Conservation (phyloP, 2,888 invertebrate species). For the Stenichneumon culpator region DNA sequence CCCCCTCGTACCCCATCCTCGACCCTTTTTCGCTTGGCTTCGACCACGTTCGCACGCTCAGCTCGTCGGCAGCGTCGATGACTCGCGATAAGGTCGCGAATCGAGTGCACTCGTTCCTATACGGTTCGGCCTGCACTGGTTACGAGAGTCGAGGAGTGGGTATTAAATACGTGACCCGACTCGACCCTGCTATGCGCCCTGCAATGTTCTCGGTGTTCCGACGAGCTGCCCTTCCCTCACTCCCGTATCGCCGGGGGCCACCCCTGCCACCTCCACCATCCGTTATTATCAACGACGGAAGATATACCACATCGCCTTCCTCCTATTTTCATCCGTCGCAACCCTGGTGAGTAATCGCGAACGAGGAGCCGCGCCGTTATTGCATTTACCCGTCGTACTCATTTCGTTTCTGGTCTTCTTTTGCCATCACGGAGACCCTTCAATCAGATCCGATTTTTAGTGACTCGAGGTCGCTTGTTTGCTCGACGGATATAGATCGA, state of each 20-base stretch:
- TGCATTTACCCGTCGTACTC: constrained; percentile 28
- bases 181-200: constrained; percentile 63
- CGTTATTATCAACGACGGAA: constrained; percentile 56
- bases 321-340: constrained; percentile 49
- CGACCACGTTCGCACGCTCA: constrained; percentile 38
- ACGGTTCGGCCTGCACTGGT: constrained; percentile 50
- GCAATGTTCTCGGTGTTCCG: constrained; percentile 53
- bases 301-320: constrained; percentile 22
- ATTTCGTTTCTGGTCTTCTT: constrained; percentile 12
- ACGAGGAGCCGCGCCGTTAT: constrained; percentile 34
- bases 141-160: constrained; percentile 62
- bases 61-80: constrained; percentile 48
- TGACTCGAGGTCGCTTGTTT: constrained; percentile 22
- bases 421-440: constrained; percentile 1
- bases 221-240: constrained; percentile 32
- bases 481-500: constrained; percentile 51
- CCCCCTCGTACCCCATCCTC: constrained; percentile 7
- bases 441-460: constrained; percentile 30
- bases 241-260: constrained; percentile 38
- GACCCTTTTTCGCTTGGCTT: constrained; percentile 30
- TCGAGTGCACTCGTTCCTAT: constrained; percentile 61
- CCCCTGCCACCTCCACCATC: constrained; percentile 27
- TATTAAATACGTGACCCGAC: constrained; percentile 79
- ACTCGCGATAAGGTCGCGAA: constrained; percentile 70
- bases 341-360: constrained; percentile 41